Base-by-base conservation (phyloP, 2,888 invertebrate species). In the Notodonta dromedarius region DNA sequence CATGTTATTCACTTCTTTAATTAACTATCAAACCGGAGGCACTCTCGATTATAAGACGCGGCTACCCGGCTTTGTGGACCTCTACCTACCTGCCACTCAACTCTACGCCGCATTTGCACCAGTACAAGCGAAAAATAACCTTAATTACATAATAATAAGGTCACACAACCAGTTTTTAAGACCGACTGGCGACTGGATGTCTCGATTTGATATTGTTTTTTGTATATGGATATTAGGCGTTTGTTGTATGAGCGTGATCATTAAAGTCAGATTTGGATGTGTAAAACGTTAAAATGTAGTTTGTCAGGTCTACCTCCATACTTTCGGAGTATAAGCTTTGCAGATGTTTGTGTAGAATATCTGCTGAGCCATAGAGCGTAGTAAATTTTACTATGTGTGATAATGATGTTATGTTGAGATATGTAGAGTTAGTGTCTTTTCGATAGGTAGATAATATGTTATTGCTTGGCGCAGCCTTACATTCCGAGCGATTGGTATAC, bases 1-100 rank as follows among this genome's bases (percentile, higher is more conserved):
- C 81, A 80, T 84, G 86, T 89, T 90, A 91, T 91, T 92, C 91
- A 90, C 85, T 88, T 86, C 91, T 90, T 91, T 93, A 93, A 93
- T 93, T 92, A 93, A 89, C 90, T 91, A 90, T 91, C 90, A 88
- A 87, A 89, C 87, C 86, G 84, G 87, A 86, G 89, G 88, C 88
- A 88, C 86, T 87, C 89, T 92, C 90, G 89, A 91, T 93, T 90
- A 91, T 88, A 88, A 84, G 84, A 82, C 78, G 75, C 84, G 87
- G 90, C 91, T 93, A 90, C 93, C 77, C 86, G 89, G 87, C 90
- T 91, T 90, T 90, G 90, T 88, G 77, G 39, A 54, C 77, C 78
- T 80, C 80, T 84, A 84, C 84, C 80, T 84, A 84, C 84, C 85
- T 83, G 82, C 75, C 78, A 72, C 69, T 74, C 70, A 73, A 77